phyloP scores from a whole-genome alignment of 2,888 invertebrate genomes.

The Drosophila borealis region DNA sequence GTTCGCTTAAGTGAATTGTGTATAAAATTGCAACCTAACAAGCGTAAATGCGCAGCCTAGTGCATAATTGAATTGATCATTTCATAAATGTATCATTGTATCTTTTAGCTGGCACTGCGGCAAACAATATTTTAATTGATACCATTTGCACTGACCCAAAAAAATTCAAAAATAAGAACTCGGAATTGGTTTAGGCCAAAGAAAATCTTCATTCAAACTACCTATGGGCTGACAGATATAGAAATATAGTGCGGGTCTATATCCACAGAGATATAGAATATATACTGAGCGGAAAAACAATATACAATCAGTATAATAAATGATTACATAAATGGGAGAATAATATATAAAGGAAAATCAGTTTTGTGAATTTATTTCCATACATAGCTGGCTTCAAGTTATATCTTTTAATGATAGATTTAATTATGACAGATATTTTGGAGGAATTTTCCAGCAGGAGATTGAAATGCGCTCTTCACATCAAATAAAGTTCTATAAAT shows the following conservation, averaged over 20 bases:
- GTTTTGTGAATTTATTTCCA: no score
- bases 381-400: no score
- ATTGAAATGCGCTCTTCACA: no score
- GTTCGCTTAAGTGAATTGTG: slow-evolving; percentile 52
- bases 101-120: slow-evolving; percentile 18
- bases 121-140: slow-evolving; percentile 56
- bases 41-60: slow-evolving; percentile 16
- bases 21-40: slow-evolving; percentile 26
- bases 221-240: neutral
- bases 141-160: slow-evolving; percentile 42
- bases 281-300: neutral
- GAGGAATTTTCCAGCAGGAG: no score
- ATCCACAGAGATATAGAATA: no score
- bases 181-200: slow-evolving; percentile 17
- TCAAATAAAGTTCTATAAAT: no score
- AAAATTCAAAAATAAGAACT: slow-evolving; percentile 17
- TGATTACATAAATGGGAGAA: no score
- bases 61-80: slow-evolving; percentile 28
- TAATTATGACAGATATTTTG: no score
- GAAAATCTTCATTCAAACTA: neutral
- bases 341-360: no score
- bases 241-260: neutral
- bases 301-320: no score
- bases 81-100: slow-evolving; percentile 32
- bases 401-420: no score